phyloP scores from a whole-genome alignment of 2,797 vertebrate species.

The Siniperca scherzeri region DNA sequence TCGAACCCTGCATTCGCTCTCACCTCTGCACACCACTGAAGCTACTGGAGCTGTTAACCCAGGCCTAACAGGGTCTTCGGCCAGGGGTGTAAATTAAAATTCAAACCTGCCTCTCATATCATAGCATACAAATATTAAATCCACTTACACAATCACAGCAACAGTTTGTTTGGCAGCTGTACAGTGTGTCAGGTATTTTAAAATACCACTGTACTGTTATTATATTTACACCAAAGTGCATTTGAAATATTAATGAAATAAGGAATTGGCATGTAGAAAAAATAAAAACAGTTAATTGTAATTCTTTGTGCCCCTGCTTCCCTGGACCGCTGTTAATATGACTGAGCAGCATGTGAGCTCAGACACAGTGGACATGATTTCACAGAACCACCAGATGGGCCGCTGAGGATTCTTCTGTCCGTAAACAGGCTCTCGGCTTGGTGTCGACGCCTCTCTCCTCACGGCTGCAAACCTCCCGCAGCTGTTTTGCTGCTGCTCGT shows the following conservation, averaged over 20 bases:
- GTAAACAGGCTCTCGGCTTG: constrained; percentile 4
- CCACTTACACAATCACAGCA: background rate
- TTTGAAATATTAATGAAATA: background rate
- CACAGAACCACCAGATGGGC: constrained; percentile 34
- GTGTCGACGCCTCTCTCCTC: background rate
- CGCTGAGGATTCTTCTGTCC: constrained; percentile 25
- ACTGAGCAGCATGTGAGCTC: constrained; percentile 18
- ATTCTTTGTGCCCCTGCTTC: constrained; percentile 3
- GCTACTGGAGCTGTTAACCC: no score
- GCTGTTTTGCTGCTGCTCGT: constrained; percentile 34
- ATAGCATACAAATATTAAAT: background rate
- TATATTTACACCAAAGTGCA: no score
- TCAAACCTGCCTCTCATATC: no score
- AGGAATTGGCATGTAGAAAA: background rate
- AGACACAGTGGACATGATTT: constrained; percentile 19
- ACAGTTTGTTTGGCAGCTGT: background rate
- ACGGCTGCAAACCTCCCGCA: constrained; percentile 17
- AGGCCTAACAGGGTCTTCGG: no score
- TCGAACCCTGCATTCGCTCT: no score
- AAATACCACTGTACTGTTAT: background rate
- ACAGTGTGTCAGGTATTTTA: background rate
- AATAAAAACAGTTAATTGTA: background rate
- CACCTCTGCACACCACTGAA: no score
- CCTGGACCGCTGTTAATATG: background rate
- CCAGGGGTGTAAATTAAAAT: no score